Evolutionary conservation across 1,140 invertebrate species (phyloP), one percentile per base, ranked within the genome.

Genomic region (Caenorhabditis tropicalis): DNA sequence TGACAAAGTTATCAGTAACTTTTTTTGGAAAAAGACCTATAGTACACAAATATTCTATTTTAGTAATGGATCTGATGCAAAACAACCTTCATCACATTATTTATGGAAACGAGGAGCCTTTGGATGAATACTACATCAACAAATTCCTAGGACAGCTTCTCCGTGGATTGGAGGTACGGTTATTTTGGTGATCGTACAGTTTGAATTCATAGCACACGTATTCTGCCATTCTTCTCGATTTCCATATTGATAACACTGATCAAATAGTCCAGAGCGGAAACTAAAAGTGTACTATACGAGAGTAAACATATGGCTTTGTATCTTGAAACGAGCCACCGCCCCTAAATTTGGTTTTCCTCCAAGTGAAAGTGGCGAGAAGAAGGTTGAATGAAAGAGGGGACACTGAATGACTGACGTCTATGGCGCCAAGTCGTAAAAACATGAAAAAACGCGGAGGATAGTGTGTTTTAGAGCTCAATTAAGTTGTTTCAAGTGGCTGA

Each of bases 51-150:
- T 12, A 3, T 16, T 4, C 0, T 31, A 24, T 79, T 84, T 56
- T 19, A 84, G 92, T 93, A 2, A 92, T 93, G 89, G 92, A 93
- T 87, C 86, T 93, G 21, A 93, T 93, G 92, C 93, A 93, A 86
- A 92, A 92, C 81, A 92, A 92, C 83, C 86, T 93, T 7, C 93
- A 93, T 86, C 90, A 91, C 46, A 92, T 93, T 81, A 93, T 93
- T 83, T 92, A 93, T 83, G 92, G 92, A 0, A 90, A 91, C 33
- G 92, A 92, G 87, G 90, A 91, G 43, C 86, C 93, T n/a, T 91
- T 91, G 21, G 92, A 93, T 15, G 88, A 90, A 51, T 88, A 91
- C 27, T 60, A 88, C 48, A 87, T 90, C 83, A 82, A 82, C 53
- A 92, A 92, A 83, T 93, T 93, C 83, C 84, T 93, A 19, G 93